These are phyloP conservation scores for Agrochola lota DNA, from an alignment of 2,888 invertebrate genomes.

Conservation along the genomic window DNA sequence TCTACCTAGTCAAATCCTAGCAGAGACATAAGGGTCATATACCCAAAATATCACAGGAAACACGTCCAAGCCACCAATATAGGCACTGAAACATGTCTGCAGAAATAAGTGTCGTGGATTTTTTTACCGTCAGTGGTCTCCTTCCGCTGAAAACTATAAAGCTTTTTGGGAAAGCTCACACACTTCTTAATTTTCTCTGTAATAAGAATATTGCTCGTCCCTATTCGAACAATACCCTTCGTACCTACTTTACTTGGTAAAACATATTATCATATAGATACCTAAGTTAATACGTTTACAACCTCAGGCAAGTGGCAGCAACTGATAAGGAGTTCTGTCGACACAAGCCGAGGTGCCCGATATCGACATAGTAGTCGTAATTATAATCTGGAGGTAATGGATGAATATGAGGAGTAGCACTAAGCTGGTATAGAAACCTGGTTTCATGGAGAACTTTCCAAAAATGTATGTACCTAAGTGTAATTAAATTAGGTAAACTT, in stretches of 20 bases:
- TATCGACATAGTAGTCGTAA: slow-evolving; percentile 41
- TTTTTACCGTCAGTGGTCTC: not conserved
- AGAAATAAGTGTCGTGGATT: not conserved
- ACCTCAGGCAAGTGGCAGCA: slow-evolving; percentile 39
- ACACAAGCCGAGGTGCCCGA: slow-evolving; percentile 31
- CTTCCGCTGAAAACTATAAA: not conserved
- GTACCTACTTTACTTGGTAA: slow-evolving; percentile 8
- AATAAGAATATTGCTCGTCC: not conserved
- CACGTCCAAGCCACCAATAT: not conserved
- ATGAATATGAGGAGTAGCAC: not conserved
- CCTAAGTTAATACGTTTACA: slow-evolving; percentile 14
- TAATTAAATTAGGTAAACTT: too few relatives aligned
- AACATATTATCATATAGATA: slow-evolving; percentile 9
- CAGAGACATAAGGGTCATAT: not conserved
- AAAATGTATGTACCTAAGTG: too few relatives aligned
- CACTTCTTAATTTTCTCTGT: not conserved
- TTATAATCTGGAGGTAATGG: slow-evolving; percentile 42
- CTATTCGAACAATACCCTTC: not conserved
- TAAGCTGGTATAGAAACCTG: not conserved
- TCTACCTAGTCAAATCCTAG: not conserved
- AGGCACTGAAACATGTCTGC: not conserved
- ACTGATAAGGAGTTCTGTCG: slow-evolving; percentile 51
- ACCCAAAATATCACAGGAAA: not conserved
- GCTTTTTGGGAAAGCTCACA: not conserved
- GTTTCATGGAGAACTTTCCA: not conserved